Evolutionary conservation across 2,888 invertebrate species (phyloP).

Genomic region (Catonia carolina): DNA sequence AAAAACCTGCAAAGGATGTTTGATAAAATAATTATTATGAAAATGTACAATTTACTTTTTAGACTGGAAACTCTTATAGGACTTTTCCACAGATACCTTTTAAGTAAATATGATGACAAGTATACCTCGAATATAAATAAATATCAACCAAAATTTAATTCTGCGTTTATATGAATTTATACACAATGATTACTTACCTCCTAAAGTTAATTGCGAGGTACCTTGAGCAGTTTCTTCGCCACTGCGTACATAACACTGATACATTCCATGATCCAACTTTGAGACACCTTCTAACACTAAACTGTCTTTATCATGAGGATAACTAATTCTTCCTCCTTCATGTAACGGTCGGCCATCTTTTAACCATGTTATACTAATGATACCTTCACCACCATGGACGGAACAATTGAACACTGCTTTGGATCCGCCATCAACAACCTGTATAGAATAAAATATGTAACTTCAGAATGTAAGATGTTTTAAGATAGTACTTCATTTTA

Average conservation of each 20-base stretch:
- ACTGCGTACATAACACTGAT: slow-evolving; percentile 78
- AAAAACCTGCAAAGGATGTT: too few relatives aligned
- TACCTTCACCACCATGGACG: slow-evolving; percentile 63
- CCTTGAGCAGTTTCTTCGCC: slow-evolving; percentile 80
- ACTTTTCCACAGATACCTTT: too few relatives aligned
- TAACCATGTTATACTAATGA: slow-evolving; percentile 42
- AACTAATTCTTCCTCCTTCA: slow-evolving; percentile 42
- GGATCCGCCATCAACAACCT: slow-evolving; percentile 79
- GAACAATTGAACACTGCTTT: slow-evolving; percentile 79
- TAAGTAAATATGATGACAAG: too few relatives aligned
- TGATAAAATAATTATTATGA: too few relatives aligned
- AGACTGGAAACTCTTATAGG: too few relatives aligned
- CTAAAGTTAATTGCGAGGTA: slow-evolving; percentile 69
- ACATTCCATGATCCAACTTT: slow-evolving; percentile 82
- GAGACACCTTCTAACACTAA: slow-evolving; percentile 51
- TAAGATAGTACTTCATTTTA: too few relatives aligned
- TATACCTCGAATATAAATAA: too few relatives aligned
- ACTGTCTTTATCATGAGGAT: slow-evolving; percentile 40
- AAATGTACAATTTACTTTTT: too few relatives aligned
- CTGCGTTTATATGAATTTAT: too few relatives aligned
- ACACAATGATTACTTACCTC: slow-evolving; percentile 51
- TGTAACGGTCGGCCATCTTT: slow-evolving; percentile 46
- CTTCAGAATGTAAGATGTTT: too few relatives aligned
- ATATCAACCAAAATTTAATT: too few relatives aligned
- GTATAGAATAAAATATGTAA: slow-evolving; percentile 18